Evolutionary conservation across 1,140 invertebrate genomes (phyloP), one percentile per base, ranked within the genome.

Genomic region (Tetramorium simillimum): DNA sequence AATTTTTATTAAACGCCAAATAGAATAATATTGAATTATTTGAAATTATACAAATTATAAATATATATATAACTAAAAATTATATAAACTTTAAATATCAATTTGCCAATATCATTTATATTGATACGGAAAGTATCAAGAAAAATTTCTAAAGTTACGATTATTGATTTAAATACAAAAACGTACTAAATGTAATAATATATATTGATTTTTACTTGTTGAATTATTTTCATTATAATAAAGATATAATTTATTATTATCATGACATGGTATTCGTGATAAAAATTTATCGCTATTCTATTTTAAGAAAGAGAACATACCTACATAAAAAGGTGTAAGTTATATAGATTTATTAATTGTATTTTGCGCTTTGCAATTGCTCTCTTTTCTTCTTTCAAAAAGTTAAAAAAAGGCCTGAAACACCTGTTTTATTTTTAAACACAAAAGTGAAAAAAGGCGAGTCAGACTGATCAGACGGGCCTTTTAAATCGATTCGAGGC

Each of bases 401-500:
- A 21, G 10, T 3, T 60, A 24, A 24, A 24, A 14, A 60, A 24
- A 10, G 7, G 33, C 3, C n/a, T 60, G 2, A 14, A 60, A n/a
- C 56, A 40, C 9, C 2, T n/a, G 62, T 10, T 37, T 40, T 16
- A 65, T 65, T 65, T 65, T 37, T 65, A 4, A 40, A 65, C 10
- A 18, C 33, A 40, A 40, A 16, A 65, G 62, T n/a, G 33, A 33
- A 40, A 12, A 65, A 65, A 65, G 7, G n/a, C 7, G 33, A 40
- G 62, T 24, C 56, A 2, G 10, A 24, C 56, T 24, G 21, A 12
- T 43, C 40, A 43, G 40, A 10, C 40, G 28, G 28, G 7, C 28
- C 33, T 65, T 65, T 65, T 65, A 65, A 65, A 65, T 65, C 63
- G 33, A 65, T 65, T n/a, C 63, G 63, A 40, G 18, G 3, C 33